Evolutionary conservation across 2,888 invertebrate species (phyloP).

Genomic region (Dusona sp.): DNA sequence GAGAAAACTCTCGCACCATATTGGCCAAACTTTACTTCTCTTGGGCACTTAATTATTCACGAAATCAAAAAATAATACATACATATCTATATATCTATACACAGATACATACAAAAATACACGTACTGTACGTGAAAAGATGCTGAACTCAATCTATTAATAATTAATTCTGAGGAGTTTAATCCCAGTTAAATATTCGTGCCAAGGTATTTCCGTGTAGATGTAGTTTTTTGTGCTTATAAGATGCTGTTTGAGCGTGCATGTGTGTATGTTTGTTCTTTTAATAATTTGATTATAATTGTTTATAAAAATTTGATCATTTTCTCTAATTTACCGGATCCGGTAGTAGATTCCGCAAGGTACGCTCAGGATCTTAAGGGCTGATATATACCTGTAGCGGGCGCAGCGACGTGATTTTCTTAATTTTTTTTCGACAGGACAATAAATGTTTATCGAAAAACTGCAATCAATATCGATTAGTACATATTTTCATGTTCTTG

Average conservation of each 20-base stretch:
- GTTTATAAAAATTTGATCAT: too few relatives aligned
- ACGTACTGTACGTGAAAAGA: not conserved
- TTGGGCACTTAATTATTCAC: conserved; percentile 28
- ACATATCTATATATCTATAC: not conserved
- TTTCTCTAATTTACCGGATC: too few relatives aligned
- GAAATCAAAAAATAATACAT: conserved; percentile 22
- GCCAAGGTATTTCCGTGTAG: not conserved
- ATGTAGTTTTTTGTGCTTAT: not conserved
- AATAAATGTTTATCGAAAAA: too few relatives aligned
- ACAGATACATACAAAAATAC: not conserved
- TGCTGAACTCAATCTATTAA: conserved; percentile 25
- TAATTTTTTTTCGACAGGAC: too few relatives aligned
- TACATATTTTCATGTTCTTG: too few relatives aligned
- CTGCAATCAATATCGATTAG: too few relatives aligned
- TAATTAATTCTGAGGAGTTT: conserved; percentile 17
- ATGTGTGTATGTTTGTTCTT: too few relatives aligned
- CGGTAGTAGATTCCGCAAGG: too few relatives aligned
- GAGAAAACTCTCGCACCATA: conserved; percentile 28
- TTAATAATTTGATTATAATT: too few relatives aligned
- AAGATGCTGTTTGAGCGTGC: not conserved
- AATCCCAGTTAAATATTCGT: not conserved
- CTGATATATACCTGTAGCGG: too few relatives aligned
- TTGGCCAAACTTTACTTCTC: conserved; percentile 50
- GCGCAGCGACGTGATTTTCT: too few relatives aligned
- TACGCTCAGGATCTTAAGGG: too few relatives aligned